Evolutionary conservation across 2,888 invertebrate genomes (phyloP).

Genomic region (Apamea crenata): DNA sequence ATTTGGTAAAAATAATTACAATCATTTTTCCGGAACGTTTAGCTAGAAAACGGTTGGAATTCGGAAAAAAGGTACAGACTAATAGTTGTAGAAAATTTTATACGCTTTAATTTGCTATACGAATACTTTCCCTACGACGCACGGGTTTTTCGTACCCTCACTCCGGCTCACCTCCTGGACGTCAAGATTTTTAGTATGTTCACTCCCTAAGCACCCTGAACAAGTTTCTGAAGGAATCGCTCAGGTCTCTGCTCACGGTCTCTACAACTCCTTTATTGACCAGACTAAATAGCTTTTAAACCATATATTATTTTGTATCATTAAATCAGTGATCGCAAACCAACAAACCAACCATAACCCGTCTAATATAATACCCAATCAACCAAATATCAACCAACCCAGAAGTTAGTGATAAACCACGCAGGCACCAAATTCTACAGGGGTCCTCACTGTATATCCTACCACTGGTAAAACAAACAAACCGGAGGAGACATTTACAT

Average conservation of each 20-base stretch:
- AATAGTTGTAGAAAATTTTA: too few species aligned
- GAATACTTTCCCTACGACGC: background rate
- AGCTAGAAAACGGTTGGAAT: too few species aligned
- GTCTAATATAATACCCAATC: background rate
- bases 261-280: background rate
- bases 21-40: too few species aligned
- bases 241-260: background rate
- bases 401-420: background rate
- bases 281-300: too few species aligned
- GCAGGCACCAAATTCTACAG: background rate
- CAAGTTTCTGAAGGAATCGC: background rate
- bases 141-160: background rate
- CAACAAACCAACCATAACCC: background rate
- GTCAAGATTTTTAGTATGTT: too few species aligned
- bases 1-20: too few species aligned
- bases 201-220: too few species aligned
- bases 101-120: too few species aligned
- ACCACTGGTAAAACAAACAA: slow-evolving; percentile 34
- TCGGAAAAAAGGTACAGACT: too few species aligned
- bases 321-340: background rate
- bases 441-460: background rate
- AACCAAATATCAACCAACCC: background rate
- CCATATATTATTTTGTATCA: too few species aligned
- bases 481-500: slow-evolving; percentile 8
- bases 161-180: background rate